Evolutionary conservation across 2,888 invertebrate species (phyloP), one percentile per base, ranked within the genome.

Genomic region (Bellardia pandia): DNA sequence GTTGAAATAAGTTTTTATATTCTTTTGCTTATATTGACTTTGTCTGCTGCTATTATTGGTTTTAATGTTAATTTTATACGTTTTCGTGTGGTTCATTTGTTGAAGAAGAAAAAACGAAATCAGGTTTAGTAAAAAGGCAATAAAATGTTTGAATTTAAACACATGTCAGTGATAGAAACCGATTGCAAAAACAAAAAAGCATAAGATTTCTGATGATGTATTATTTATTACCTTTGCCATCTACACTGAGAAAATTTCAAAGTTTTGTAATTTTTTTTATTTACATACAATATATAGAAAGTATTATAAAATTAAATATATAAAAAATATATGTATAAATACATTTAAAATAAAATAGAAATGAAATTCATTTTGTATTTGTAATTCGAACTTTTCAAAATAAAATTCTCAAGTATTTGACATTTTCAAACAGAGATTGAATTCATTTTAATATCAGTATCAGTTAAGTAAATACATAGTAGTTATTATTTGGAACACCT

Each of bases 11-110:
- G 58, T 81, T 78, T 75, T 42, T 9, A 68, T 11, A 40, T 87
- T 33, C 3, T 81, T 30, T 48, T 78, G 4, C 6, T 77, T 9
- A 81, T 85, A 40, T 3, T 87, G 2, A 4, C 53, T 13, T 14
- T 87, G 1, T 69, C 84, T 0, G 1, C 30, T 2, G 45, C 69
- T 14, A 3, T 87, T 23, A 66, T 85, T 51, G 64, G 2, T 8
- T 77, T 87, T 4, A 77, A 87, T 64, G 13, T 72, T 1, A 69
- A 75, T 58, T 85, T 64, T 8, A 64, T 87, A 56, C 13, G 16
- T 16, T 78, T 72, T 45, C 80, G 85, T 7, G 23, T 75, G 1
- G 13, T 62, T 30, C 42, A 58, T 48, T 60, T 86, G 16, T 48
- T 80, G 56, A 76, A 68, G 13, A 84, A 76, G 37, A 84, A 53